Evolutionary conservation across 1,140 invertebrate genomes (phyloP).

Genomic region (Leguminivora glycinivorella): DNA sequence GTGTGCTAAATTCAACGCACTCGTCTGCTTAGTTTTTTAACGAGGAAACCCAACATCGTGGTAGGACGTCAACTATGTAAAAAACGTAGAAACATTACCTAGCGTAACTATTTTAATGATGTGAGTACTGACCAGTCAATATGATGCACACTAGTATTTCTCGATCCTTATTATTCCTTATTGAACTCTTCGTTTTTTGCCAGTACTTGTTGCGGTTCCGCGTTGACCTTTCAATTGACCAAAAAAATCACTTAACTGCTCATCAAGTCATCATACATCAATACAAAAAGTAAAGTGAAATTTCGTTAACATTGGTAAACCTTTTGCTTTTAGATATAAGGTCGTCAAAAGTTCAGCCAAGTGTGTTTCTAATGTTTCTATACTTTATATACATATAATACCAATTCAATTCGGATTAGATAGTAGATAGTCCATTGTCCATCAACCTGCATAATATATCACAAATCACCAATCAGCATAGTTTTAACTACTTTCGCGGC

Average conservation of each 20-base stretch:
- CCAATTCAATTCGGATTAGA: conserved; percentile 10
- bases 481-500: conserved; percentile 32
- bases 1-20: too few relatives aligned
- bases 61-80: too few relatives aligned
- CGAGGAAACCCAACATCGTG: too few relatives aligned
- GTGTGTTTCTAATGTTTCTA: background rate
- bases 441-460: conserved; percentile 18
- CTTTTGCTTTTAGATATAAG: background rate
- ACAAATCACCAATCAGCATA: conserved; percentile 8
- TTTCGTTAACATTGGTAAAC: background rate
- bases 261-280: background rate
- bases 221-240: background rate
- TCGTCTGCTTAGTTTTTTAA: too few relatives aligned
- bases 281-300: background rate
- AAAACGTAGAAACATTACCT: too few relatives aligned
- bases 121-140: too few relatives aligned
- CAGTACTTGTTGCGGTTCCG: background rate
- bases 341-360: background rate
- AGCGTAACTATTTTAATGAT: too few relatives aligned
- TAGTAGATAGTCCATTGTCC: conserved; percentile 5
- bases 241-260: background rate
- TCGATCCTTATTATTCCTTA: background rate
- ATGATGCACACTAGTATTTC: background rate
- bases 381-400: background rate
- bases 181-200: background rate